phyloP scores from a whole-genome alignment of 2,797 vertebrate genomes.

The Cephalopachus bancanus region DNA sequence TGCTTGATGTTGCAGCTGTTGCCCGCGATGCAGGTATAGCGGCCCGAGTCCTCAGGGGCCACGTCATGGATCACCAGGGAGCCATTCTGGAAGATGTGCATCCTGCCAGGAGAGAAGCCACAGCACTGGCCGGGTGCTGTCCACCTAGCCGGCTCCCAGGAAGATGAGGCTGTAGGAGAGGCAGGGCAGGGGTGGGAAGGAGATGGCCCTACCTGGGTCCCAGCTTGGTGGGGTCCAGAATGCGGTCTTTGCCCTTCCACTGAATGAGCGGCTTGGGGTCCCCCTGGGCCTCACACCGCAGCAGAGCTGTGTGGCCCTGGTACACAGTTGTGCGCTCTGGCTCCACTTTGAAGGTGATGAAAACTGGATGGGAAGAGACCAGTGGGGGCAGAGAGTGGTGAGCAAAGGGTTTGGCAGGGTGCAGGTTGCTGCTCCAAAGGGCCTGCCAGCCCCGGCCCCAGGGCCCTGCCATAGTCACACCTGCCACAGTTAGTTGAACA shows the following conservation, averaged over 20 bases:
- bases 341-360: constrained; percentile 95
- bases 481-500: constrained; percentile 95
- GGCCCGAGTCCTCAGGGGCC: constrained; percentile 95
- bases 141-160: background rate
- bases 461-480: constrained; percentile 84
- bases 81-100: constrained; percentile 97
- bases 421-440: background rate
- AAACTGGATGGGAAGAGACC: constrained; percentile 89
- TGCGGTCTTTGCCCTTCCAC: constrained; percentile 96
- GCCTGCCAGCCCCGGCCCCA: background rate
- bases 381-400: background rate
- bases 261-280: constrained; percentile 96
- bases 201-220: constrained; percentile 88
- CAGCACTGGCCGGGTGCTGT: background rate
- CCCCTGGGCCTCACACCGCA: constrained; percentile 97
- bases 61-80: constrained; percentile 95
- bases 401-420: background rate
- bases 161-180: background rate
- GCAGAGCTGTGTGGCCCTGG: constrained; percentile 96
- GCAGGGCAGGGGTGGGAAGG: background rate
- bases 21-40: constrained; percentile 97
- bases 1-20: constrained; percentile 98
- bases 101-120: constrained; percentile 89
- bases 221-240: constrained; percentile 91
- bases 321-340: constrained; percentile 97